Percentiles rank a stretch among this genome's conserved stretches.
Conservation (phyloP, 2,888 invertebrate species). For the Yponomeuta sedellus region DNA sequence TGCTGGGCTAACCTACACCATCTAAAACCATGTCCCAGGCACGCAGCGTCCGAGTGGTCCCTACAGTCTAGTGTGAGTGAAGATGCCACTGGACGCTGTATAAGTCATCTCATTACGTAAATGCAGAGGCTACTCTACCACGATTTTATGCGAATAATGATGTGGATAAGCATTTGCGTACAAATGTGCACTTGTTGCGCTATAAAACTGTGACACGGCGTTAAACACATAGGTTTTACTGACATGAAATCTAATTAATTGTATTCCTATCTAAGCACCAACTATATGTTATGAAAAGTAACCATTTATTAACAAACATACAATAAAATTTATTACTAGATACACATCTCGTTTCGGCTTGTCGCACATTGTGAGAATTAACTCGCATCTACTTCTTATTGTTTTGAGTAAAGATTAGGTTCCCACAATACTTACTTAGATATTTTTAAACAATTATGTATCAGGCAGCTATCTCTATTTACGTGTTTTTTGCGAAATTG, state of each 20-base stretch:
- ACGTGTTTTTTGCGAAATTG: too few species aligned
- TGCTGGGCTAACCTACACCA: too few species aligned
- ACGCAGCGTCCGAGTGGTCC: too few species aligned
- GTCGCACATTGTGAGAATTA: neutral
- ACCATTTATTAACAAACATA: neutral
- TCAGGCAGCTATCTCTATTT: neutral
- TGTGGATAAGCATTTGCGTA: too few species aligned
- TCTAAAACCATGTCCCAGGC: too few species aligned
- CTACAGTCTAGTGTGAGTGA: too few species aligned
- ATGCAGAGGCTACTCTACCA: too few species aligned
- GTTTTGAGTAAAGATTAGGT: neutral
- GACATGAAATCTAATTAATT: neutral
- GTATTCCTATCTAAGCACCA: neutral
- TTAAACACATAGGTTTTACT: neutral
- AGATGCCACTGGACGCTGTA: too few species aligned
- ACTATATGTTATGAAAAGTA: neutral
- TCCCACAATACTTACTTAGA: neutral
- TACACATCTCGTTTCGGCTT: neutral
- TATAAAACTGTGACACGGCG: neutral
- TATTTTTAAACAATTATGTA: neutral
- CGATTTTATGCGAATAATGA: too few species aligned
- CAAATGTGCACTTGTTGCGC: too few species aligned
- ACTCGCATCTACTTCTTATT: neutral
- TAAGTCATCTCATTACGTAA: too few species aligned
- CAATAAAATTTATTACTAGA: neutral